These are phyloP conservation scores for human DNA, from an alignment of 2,113 vertebrate genomes.

Conservation along the genomic window DNA sequence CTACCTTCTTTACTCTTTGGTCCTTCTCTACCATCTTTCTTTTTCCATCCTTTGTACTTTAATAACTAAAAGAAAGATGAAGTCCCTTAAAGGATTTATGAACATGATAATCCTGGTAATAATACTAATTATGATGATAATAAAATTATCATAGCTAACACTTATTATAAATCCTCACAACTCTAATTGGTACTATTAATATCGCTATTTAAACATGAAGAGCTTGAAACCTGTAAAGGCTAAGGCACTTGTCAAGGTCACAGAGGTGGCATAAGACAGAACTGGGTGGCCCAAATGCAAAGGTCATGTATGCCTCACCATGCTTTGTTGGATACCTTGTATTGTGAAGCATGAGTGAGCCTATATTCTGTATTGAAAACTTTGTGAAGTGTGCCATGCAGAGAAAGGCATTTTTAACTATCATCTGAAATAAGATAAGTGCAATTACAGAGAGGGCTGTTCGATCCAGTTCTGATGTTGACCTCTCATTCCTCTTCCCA, in stretches of 20 bases:
- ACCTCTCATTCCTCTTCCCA: neutral
- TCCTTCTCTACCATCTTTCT: neutral
- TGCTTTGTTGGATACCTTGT: neutral
- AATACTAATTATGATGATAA: slow-evolving; percentile 3
- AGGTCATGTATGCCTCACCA: neutral
- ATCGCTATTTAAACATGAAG: slow-evolving; percentile 44
- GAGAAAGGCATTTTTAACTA: neutral
- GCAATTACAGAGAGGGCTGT: neutral
- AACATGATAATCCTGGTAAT: neutral
- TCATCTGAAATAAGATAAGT: neutral
- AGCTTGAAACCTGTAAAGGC: slow-evolving; percentile 6
- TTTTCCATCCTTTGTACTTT: neutral
- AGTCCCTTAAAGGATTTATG: neutral
- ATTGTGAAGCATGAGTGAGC: neutral
- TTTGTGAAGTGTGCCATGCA: neutral
- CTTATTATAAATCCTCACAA: slow-evolving; percentile 30
- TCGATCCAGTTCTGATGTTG: neutral
- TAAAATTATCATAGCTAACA: slow-evolving; percentile 41
- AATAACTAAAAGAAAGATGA: neutral
- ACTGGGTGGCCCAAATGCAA: neutral
- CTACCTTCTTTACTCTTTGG: no score
- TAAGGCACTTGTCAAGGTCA: slow-evolving; percentile 4
- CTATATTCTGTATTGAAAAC: neutral
- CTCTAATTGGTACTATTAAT: slow-evolving; percentile 17
- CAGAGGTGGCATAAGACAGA: neutral